Percentiles rank a stretch among this genome's conserved stretches.
Conservation (phyloP, 2,888 invertebrate genomes). For the Dorcus hopei region DNA sequence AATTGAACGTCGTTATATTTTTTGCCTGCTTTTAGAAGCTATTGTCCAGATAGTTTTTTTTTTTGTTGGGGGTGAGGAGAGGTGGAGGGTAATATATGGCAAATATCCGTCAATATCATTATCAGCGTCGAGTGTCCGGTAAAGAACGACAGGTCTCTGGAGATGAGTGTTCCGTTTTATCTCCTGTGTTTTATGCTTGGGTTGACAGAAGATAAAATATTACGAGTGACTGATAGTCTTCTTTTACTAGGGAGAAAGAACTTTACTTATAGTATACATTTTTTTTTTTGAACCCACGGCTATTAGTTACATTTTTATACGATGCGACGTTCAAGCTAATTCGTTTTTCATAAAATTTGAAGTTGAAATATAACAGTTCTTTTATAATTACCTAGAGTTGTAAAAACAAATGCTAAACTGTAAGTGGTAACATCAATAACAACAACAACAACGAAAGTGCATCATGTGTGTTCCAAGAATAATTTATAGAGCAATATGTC, state of each 20-base stretch:
- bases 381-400: too few species aligned
- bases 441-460: too few species aligned
- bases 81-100: slow-evolving; percentile 4
- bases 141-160: slow-evolving; percentile 40
- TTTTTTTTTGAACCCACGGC: not conserved
- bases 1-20: too few species aligned
- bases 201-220: slow-evolving; percentile 52
- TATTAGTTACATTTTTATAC: not conserved
- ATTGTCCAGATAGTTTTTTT: not conserved
- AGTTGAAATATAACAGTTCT: not conserved
- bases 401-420: too few species aligned
- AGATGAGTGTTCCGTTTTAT: slow-evolving; percentile 47
- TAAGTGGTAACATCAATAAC: too few species aligned
- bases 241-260: slow-evolving; percentile 36
- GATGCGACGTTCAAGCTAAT: not conserved
- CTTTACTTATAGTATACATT: not conserved
- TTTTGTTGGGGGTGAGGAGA: too few species aligned
- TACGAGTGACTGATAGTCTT: slow-evolving; percentile 48
- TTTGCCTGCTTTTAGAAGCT: too few species aligned
- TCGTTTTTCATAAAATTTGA: not conserved
- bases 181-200: slow-evolving; percentile 50
- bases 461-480: slow-evolving; percentile 5
- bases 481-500: slow-evolving; percentile 30
- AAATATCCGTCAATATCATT: slow-evolving; percentile 39
- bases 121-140: slow-evolving; percentile 29